A percentile compares a stretch with the other conserved stretches of the same genome.
These are phyloP conservation scores for Phoenicopterus ruber DNA, from an alignment of 2,113 vertebrate genomes.

Conservation along the genomic window DNA sequence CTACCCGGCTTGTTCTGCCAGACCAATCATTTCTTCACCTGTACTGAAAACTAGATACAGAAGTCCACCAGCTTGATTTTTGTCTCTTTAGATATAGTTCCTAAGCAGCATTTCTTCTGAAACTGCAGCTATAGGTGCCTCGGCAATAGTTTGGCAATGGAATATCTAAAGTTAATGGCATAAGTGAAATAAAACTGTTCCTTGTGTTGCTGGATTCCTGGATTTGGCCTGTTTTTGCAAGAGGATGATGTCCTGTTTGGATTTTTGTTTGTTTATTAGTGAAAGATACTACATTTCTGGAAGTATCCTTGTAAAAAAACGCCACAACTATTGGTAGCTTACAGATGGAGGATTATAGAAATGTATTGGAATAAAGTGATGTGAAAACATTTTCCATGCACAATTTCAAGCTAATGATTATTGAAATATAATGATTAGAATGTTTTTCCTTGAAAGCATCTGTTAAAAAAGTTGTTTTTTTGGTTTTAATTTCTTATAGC, in stretches of 20 bases:
- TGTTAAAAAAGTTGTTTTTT: not conserved
- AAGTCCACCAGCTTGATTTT: not conserved
- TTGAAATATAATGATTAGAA: not conserved
- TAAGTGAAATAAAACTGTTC: not conserved
- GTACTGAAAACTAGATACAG: not conserved
- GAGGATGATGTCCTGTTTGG: not conserved
- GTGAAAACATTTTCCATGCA: not conserved
- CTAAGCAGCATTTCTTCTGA: not conserved
- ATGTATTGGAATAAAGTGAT: not conserved
- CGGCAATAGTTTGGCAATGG: not conserved
- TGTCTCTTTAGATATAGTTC: not conserved
- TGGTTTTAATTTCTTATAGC: constrained; percentile 61
- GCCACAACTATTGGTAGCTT: not conserved
- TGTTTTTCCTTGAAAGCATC: not conserved
- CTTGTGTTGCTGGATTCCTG: not conserved
- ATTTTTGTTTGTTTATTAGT: not conserved
- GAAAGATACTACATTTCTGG: not conserved
- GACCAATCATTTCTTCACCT: not conserved
- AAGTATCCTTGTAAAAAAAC: not conserved
- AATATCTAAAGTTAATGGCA: not conserved
- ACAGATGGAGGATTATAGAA: not conserved
- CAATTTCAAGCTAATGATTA: not conserved
- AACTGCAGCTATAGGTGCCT: not conserved
- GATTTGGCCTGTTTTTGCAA: not conserved
- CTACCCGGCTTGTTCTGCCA: not conserved